Base-by-base conservation (phyloP, 2,797 vertebrate genomes). In the Falco rusticolus region DNA sequence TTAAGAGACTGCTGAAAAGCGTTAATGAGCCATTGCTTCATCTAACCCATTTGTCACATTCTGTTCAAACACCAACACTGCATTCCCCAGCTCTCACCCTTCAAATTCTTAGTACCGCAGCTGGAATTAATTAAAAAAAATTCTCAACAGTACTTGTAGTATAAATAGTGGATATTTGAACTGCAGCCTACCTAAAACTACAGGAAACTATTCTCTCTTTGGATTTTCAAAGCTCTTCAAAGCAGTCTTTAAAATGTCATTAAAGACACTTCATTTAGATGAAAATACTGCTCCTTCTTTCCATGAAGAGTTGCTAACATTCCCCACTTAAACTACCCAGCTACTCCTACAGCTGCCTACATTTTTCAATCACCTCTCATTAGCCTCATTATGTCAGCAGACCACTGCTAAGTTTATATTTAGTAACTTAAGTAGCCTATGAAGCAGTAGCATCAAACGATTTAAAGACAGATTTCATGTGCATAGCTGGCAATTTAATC, bases 311-410 rank as follows among this genome's bases (percentile, higher is more conserved):
- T 6, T 6, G 70, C 21, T 34, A 18, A 16, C 41, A 31, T 63
- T 63, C 54, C 91, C 80, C 34, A 21, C 48, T 83, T 45, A 8
- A 71, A 13, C 31, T n/a, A 14, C 56, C 54, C 76, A 28, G 83
- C 83, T 54, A 59, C 63, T 85, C 80, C 91, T 29, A 45, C 89
- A 91, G 78, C 89, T 87, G 84, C 86, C 92, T 77, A 71, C 82
- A 22, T n/a, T 65, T 93, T 69, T 11, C 83, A 78, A 48, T 63
- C 92, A 48, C 13, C 76, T 61, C 95, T 71, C 92, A 76, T 74
- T 54, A 96, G 78, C 43, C 81, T 61, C 34, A 60, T 45, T 51
- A 77, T 34, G 45, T 53, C 90, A 93, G 71, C 84, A 74, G 56
- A 91, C 60, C 91, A 85, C 87, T 79, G 81, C 43, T 17, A 47